Conservation (phyloP, 2,797 vertebrate genomes). For the Eidolon dupreanum region DNA sequence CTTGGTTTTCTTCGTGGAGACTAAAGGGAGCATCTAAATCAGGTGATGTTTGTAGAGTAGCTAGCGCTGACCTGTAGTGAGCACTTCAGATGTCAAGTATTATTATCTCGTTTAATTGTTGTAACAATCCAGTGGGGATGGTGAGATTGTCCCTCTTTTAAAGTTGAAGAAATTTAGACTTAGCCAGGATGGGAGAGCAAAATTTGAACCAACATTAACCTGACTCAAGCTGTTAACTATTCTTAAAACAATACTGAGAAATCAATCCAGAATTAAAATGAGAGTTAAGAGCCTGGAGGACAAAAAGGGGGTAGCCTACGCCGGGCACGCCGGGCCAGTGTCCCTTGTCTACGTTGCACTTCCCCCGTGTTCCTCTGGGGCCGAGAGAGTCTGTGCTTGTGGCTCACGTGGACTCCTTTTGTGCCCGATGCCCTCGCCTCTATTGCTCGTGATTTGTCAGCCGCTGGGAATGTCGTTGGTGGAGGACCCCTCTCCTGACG, state of each 20-base stretch:
- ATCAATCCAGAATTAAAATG: neutral
- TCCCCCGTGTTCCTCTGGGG: neutral
- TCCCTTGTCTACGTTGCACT: neutral
- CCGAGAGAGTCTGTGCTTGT: rapidly evolving
- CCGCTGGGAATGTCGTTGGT: neutral
- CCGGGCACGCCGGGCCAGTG: too few species aligned
- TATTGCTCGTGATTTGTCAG: neutral
- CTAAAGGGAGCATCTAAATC: neutral
- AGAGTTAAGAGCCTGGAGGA: neutral
- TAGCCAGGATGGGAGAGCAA: neutral
- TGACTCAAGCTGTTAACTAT: neutral
- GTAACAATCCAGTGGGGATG: neutral
- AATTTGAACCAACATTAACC: neutral
- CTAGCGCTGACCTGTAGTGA: neutral
- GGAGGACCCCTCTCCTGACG: neutral
- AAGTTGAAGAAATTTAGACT: neutral
- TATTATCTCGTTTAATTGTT: neutral
- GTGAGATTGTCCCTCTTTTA: neutral
- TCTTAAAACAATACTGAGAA: neutral
- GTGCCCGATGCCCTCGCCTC: neutral
- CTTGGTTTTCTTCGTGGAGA: neutral
- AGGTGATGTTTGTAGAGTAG: neutral
- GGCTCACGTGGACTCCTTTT: neutral
- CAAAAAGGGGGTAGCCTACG: too few species aligned
- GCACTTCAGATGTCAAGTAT: neutral